phyloP scores from a whole-genome alignment of 1,140 invertebrate genomes.

The Drosophila ironensis region DNA sequence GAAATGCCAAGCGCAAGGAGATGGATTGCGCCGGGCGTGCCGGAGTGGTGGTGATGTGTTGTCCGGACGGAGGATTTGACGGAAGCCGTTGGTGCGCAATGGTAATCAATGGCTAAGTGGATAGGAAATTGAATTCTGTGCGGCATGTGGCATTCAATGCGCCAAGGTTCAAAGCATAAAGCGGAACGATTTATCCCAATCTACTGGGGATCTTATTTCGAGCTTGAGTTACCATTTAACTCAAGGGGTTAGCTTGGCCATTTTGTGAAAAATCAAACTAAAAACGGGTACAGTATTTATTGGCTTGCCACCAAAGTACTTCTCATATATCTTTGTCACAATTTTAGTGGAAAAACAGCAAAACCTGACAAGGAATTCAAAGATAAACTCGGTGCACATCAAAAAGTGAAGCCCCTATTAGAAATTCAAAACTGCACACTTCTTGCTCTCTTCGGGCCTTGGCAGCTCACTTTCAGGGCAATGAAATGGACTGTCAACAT shows the following conservation, averaged over 20 bases:
- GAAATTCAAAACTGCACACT: constrained; percentile 9
- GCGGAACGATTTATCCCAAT: constrained; percentile 10
- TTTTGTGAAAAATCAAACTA: too few species aligned
- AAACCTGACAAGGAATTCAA: background rate
- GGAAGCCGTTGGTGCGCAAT: constrained; percentile 42
- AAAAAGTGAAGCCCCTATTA: constrained; percentile 6
- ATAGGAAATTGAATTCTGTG: constrained; percentile 70
- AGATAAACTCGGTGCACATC: background rate
- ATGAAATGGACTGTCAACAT: constrained; percentile 27
- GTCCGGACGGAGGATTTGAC: constrained; percentile 29
- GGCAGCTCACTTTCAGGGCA: constrained; percentile 16
- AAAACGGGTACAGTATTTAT: too few species aligned
- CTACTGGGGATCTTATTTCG: background rate
- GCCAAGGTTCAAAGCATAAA: background rate
- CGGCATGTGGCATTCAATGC: constrained; percentile 1
- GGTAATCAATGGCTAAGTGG: constrained; percentile 67
- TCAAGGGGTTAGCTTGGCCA: background rate
- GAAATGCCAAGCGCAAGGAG: constrained; percentile 56
- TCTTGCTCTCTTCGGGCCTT: background rate
- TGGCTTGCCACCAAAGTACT: too few species aligned
- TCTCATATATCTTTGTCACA: too few species aligned
- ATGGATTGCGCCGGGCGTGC: constrained; percentile 17
- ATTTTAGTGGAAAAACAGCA: too few species aligned
- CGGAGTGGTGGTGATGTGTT: constrained; percentile 17
- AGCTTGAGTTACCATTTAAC: background rate